Percentiles rank a stretch among this genome's conserved stretches.
Evolutionary conservation across 1,140 invertebrate species (phyloP).

Genomic region (Aphelenchoides fujianensis): DNA sequence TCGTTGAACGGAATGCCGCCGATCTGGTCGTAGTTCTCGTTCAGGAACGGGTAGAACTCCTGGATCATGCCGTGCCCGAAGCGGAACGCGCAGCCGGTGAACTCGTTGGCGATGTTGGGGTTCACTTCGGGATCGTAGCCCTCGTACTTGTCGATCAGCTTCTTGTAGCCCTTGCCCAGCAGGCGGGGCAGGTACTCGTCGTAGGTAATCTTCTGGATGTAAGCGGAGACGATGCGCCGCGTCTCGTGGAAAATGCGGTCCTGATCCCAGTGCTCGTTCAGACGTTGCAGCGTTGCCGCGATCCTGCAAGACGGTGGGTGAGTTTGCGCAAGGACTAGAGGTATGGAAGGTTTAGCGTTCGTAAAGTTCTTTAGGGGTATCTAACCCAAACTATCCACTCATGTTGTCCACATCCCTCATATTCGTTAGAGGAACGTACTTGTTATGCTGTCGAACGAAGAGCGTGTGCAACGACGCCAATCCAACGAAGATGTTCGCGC

Average conservation of each 20-base stretch:
- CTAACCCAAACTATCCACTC: too few relatives aligned
- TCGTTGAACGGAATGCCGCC: constrained; percentile 62
- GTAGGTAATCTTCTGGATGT: constrained; percentile 84
- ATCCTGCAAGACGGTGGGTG: constrained; percentile 44
- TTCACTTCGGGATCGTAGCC: constrained; percentile 54
- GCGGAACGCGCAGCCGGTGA: constrained; percentile 61
- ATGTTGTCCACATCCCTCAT: too few relatives aligned
- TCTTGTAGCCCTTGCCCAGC: constrained; percentile 67
- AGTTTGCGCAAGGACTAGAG: not conserved
- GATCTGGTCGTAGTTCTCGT: constrained; percentile 57
- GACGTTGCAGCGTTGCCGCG: constrained; percentile 61
- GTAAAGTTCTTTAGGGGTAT: too few relatives aligned
- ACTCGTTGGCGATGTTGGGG: constrained; percentile 58
- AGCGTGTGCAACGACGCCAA: constrained; percentile 58
- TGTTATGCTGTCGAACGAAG: constrained; percentile 60
- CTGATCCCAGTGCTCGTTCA: constrained; percentile 91
- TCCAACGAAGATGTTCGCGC: constrained; percentile 62
- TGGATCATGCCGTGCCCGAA: constrained; percentile 62
- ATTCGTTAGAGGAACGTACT: too few relatives aligned
- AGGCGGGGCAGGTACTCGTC: constrained; percentile 78
- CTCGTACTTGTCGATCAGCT: constrained; percentile 57
- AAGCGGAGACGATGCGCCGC: constrained; percentile 76
- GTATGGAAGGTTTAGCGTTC: too few relatives aligned
- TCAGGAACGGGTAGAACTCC: constrained; percentile 62
- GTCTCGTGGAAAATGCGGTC: constrained; percentile 86